A percentile compares a stretch with the other conserved stretches of the same genome.
Evolutionary conservation across 2,888 invertebrate genomes (phyloP).

Genomic region (Neria commutata): DNA sequence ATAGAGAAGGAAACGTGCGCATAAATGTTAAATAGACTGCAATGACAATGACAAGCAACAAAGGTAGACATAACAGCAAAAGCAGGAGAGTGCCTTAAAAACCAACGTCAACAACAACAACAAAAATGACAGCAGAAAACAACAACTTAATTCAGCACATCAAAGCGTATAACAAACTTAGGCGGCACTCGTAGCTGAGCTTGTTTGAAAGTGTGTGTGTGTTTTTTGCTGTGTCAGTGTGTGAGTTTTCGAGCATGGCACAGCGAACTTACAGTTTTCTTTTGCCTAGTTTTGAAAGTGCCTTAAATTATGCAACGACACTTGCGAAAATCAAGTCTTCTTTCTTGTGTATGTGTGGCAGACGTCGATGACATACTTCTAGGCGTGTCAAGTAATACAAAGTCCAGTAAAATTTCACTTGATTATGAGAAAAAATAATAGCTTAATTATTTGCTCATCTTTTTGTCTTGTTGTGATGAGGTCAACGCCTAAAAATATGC

Average conservation of each 20-base stretch:
- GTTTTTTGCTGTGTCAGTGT: background rate
- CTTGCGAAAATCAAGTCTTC: background rate
- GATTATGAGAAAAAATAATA: too few species aligned
- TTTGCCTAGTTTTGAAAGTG: constrained; percentile 26
- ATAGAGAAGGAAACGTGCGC: constrained; percentile 38
- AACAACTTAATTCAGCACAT: too few species aligned
- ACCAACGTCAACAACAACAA: constrained; percentile 1
- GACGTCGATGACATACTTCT: too few species aligned
- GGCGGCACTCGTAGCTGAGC: background rate
- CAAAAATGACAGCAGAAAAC: background rate
- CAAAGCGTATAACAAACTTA: background rate
- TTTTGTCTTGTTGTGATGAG: too few species aligned
- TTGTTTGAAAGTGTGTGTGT: constrained; percentile 7
- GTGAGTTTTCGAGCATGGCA: too few species aligned
- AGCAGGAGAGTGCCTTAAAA: constrained; percentile 3
- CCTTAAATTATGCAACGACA: constrained; percentile 35
- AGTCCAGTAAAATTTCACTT: too few species aligned
- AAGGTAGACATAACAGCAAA: constrained; percentile 18
- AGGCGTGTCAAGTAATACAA: too few species aligned
- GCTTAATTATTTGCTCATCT: too few species aligned
- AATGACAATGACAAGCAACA: constrained; percentile 15
- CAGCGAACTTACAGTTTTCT: too few species aligned
- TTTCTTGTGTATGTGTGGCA: background rate
- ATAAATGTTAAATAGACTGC: constrained; percentile 45
- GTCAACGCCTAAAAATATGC: too few species aligned